Base-by-base conservation (phyloP, 2,113 vertebrate genomes). In the Grammomys dolichurus region DNA sequence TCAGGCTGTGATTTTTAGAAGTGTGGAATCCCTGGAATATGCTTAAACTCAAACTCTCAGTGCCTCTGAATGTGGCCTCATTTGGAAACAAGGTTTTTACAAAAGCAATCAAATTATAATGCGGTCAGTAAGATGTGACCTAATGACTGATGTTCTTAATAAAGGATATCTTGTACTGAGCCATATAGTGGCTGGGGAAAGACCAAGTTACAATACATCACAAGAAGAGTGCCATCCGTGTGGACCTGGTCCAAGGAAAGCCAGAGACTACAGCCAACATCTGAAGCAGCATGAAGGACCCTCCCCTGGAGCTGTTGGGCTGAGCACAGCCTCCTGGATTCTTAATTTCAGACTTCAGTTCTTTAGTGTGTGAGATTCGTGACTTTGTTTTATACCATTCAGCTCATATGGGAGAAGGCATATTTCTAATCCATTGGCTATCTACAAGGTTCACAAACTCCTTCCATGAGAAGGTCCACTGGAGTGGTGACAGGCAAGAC, bases 261-360 rank as follows among this genome's bases (percentile, higher is more conserved):
- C 12, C 58, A 28, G 9, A 54, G 43, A 10, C 1, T 3, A 2
- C 13, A 28, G 5, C 7, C 77, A 7, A 24, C 1, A 16, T 26
- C 4, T 11, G 33, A 86, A 22, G 4, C 48, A 1, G 22, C 4
- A 0, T 22, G 3, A 16, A 8, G 56, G 31, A 19, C 0, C 1
- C 33, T 85, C 2, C 5, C n/a, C 51, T 10, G 0, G 56, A 54
- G 11, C 43, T 13, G 2, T 7, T 19, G 13, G 63, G 48, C 69
- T 22, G 31, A 33, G 20, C 9, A 26, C 7, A 51, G 31, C 12
- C 40, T 48, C 1, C 88, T 20, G 56, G 48, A 20, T 60, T 24
- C 4, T 31, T 1, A 3, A 22, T 11, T 48, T 77, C 20, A 56
- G 51, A n/a, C 4, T 2, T 67, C 5, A 46, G 17, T 80, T n/a